phyloP scores from a whole-genome alignment of 2,888 invertebrate genomes.

The Caenorhabditis angaria region DNA sequence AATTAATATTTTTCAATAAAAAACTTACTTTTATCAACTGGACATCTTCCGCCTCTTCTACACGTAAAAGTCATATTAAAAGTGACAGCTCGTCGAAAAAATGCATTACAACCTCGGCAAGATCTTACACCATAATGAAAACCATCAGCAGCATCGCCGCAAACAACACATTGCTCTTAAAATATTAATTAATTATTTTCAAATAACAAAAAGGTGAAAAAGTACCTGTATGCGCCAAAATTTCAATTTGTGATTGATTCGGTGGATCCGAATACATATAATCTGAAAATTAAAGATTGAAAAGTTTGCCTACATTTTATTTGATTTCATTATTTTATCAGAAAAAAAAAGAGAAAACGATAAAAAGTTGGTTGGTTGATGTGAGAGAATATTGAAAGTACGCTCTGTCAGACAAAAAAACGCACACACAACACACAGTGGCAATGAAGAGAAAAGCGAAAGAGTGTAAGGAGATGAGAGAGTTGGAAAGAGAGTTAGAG shows the following conservation, averaged over 20 bases:
- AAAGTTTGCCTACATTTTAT: no score
- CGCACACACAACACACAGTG: background rate
- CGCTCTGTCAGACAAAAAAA: background rate
- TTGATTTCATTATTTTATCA: background rate
- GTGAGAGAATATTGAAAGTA: slow-evolving; percentile 2
- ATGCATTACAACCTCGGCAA: slow-evolving; percentile 65
- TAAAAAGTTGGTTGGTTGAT: slow-evolving; percentile 6
- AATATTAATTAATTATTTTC: slow-evolving; percentile 5
- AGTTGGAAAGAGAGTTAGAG: background rate
- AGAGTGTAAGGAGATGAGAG: slow-evolving; percentile 1
- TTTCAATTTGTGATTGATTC: slow-evolving; percentile 32
- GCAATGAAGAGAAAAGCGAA: slow-evolving; percentile 4
- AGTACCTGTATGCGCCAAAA: slow-evolving; percentile 37
- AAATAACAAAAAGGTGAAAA: background rate
- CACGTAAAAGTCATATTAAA: slow-evolving; percentile 64
- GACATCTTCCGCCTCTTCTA: slow-evolving; percentile 66
- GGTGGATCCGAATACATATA: slow-evolving; percentile 11
- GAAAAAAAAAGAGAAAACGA: slow-evolving; percentile 22
- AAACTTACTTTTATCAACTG: slow-evolving; percentile 66
- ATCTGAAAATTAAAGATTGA: slow-evolving; percentile 17
- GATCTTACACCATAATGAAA: slow-evolving; percentile 73
- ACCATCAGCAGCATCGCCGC: slow-evolving; percentile 75
- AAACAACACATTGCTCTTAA: slow-evolving; percentile 63
- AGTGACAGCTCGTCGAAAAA: slow-evolving; percentile 70
- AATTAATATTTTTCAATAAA: no score